Evolutionary conservation across 2,113 vertebrate genomes (phyloP).

Genomic region (Mus spicilegus): DNA sequence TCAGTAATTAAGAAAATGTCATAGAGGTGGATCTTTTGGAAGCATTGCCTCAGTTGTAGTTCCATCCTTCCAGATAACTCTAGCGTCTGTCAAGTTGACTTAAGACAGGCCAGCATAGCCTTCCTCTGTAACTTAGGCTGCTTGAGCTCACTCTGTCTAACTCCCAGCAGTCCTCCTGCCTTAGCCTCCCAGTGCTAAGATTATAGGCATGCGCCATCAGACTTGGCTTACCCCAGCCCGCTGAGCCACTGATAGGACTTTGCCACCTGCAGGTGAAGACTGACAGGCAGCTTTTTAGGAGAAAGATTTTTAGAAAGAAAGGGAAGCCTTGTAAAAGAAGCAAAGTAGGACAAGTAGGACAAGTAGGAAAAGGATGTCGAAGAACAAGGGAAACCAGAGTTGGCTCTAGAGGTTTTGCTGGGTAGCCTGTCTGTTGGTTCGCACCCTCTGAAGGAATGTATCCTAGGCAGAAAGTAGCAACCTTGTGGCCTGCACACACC

Average conservation of each 20-base stretch:
- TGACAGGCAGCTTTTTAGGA: neutral
- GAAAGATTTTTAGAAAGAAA: neutral
- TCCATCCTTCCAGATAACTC: neutral
- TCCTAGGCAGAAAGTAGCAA: neutral
- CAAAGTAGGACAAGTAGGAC: neutral
- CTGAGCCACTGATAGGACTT: neutral
- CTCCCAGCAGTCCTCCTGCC: neutral
- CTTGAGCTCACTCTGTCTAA: neutral
- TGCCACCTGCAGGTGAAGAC: constrained; percentile 25
- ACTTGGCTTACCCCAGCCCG: neutral
- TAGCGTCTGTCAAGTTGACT: neutral
- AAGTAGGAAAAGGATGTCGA: neutral
- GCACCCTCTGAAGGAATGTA: neutral
- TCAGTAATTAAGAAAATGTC: neutral
- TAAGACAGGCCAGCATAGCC: neutral
- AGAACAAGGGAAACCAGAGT: neutral
- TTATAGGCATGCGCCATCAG: neutral
- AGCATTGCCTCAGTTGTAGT: neutral
- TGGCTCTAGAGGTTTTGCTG: neutral
- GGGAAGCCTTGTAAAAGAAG: neutral
- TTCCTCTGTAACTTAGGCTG: neutral
- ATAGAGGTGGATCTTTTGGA: neutral
- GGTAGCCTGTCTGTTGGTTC: neutral
- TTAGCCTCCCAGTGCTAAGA: neutral
- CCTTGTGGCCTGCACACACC: neutral